phyloP scores from a whole-genome alignment of 2,113 vertebrate genomes.

The Delphinapterus leucas region DNA sequence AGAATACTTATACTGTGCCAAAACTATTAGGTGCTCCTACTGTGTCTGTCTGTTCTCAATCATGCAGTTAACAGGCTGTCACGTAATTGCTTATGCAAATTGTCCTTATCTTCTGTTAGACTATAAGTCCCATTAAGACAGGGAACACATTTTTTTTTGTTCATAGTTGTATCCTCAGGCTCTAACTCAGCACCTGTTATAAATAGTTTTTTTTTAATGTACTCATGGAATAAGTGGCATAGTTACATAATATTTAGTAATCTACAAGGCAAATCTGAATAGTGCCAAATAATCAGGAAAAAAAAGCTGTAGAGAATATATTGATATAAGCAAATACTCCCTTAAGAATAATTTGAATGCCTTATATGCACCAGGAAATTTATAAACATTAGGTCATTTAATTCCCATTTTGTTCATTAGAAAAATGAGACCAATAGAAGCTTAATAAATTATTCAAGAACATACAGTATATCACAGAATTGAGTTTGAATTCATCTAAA shows the following conservation, averaged over 20 bases:
- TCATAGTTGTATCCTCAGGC: background rate
- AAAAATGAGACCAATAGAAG: background rate
- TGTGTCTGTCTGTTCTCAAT: background rate
- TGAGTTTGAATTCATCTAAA: background rate
- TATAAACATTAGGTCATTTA: background rate
- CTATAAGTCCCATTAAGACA: background rate
- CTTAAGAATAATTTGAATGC: background rate
- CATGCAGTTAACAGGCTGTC: background rate
- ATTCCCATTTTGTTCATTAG: background rate
- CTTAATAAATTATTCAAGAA: background rate
- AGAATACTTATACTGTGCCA: fast-evolving
- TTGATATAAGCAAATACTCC: background rate
- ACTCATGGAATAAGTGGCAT: background rate
- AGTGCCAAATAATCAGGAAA: background rate
- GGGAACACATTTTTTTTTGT: background rate
- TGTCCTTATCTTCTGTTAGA: background rate
- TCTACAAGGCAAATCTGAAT: background rate
- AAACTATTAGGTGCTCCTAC: fast-evolving
- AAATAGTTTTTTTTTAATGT: background rate
- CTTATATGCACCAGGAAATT: background rate
- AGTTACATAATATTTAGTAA: background rate
- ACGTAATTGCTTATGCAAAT: background rate
- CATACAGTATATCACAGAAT: background rate
- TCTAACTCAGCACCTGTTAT: background rate
- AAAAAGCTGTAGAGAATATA: background rate